These are phyloP conservation scores for Astreopora myriophthalma DNA, from an alignment of 64 coral and sea anemone species.

Conservation along the genomic window DNA sequence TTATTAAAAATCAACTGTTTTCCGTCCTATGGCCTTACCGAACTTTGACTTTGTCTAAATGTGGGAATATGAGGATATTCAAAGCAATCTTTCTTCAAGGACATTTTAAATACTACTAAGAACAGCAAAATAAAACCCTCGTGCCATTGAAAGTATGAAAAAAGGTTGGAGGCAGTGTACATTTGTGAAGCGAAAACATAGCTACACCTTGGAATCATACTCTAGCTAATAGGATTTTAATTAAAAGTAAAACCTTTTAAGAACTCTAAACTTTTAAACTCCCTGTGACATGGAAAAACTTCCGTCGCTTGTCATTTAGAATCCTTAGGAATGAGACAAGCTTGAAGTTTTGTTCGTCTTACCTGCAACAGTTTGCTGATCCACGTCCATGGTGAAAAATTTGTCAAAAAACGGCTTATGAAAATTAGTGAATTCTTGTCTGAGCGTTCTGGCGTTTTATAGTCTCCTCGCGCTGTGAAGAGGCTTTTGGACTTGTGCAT, in stretches of 20 bases:
- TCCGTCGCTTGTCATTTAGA: conserved; percentile 16
- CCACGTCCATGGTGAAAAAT: neutral
- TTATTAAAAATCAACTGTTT: neutral
- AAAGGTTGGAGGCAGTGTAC: conserved; percentile 58
- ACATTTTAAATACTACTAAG: neutral
- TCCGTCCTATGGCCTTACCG: neutral
- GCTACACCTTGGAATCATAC: conserved; percentile 65
- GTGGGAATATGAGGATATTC: neutral
- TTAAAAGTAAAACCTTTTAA: conserved; percentile 86
- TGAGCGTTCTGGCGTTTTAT: conserved; percentile 73
- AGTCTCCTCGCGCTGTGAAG: conserved; percentile 65
- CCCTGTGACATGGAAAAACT: conserved; percentile 20
- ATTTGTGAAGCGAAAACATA: conserved; percentile 58
- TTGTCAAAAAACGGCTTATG: neutral
- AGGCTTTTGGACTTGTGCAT: conserved; percentile 79
- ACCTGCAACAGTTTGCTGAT: conserved; percentile 8
- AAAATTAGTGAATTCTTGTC: conserved; percentile 59
- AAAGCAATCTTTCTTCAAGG: neutral
- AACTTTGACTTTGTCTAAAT: neutral
- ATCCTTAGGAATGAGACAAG: neutral
- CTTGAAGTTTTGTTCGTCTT: neutral
- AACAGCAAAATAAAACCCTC: neutral
- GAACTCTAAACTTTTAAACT: conserved; percentile 61
- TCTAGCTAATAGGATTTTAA: conserved; percentile 86
- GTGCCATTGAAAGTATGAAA: neutral